Evolutionary conservation across 1,140 invertebrate genomes (phyloP).

Genomic region (Aphelinus certus): DNA sequence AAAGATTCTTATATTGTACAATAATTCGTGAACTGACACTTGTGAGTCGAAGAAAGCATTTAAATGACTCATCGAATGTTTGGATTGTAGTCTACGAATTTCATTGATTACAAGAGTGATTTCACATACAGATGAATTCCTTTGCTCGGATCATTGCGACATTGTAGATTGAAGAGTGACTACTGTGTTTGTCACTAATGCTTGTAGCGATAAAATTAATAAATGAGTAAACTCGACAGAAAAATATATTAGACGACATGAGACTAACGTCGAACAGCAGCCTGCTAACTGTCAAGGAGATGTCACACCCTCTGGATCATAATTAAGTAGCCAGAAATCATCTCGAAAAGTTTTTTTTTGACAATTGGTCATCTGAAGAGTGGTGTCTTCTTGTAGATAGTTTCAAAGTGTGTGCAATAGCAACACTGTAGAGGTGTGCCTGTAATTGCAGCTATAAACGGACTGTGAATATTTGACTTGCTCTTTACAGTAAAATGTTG

Average conservation of each 20-base stretch:
- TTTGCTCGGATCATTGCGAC: neutral
- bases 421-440: conserved; percentile 4
- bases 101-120: conserved; percentile 3
- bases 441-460: conserved; percentile 14
- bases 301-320: too few species aligned
- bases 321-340: neutral
- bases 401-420: neutral
- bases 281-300: neutral
- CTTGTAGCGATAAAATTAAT: conserved; percentile 18
- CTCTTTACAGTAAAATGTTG: conserved; percentile 22
- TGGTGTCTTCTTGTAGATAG: too few species aligned
- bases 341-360: too few species aligned
- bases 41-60: conserved; percentile 4
- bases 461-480: conserved; percentile 24
- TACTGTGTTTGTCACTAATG: conserved; percentile 15
- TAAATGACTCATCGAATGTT: conserved; percentile 7
- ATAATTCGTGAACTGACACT: conserved; percentile 7
- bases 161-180: conserved; percentile 9
- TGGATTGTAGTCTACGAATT: neutral
- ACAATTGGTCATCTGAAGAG: too few species aligned
- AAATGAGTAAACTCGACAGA: neutral
- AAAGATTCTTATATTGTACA: conserved; percentile 8
- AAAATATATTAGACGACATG: conserved; percentile 1
- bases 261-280: conserved; percentile 17
- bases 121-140: too few species aligned